Base-by-base conservation (phyloP, 2,888 invertebrate species). In the Syritta pipiens region DNA sequence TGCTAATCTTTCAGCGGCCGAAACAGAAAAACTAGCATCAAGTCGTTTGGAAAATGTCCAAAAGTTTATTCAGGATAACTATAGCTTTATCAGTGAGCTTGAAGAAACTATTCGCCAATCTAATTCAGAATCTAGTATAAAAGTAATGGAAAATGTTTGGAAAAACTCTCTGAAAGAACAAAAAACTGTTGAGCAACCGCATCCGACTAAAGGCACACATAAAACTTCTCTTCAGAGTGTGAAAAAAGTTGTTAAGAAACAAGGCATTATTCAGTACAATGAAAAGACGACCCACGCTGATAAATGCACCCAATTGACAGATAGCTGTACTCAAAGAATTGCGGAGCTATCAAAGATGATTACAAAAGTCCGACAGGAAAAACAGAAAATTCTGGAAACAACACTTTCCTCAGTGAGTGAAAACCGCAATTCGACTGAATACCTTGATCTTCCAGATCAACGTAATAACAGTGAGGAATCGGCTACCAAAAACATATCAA, bases 321-420 rank as follows among this genome's bases (percentile, higher is more conserved):
- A 90, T 42, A 89, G 89, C 42, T 92, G 91, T 60, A 89, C 89
- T 0, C 89, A 91, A 76, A 89, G 91, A 69, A 92, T 93, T 44
- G 89, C 90, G 1, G 90, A 91, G 67, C 84, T 93, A 4, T 89
- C 90, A 0, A 89, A 90, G 6, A 89, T 91, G 83, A 92, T 93
- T 9, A 88, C 90, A n/a, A 89, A 90, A 83, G 90, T 92, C 4
- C 89, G 92, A n/a, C 87, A 89, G 57, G 92, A 92, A 83, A 91
- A 91, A 77, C 87, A 89, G 44, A 88, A 89, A 42, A 86, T 91
- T 12, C 84, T 90, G n/a, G 89, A 89, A 71, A 86, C 87, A 1
- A 88, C 87, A 0, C 82, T 89, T 0, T 88, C 87, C 1, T 89
- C 89, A 5, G 85, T 82, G 3, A 88, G 87, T 62, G 88, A 88